Base-by-base conservation (phyloP, 2,113 vertebrate species). In the Acanthochromis polyacanthus region DNA sequence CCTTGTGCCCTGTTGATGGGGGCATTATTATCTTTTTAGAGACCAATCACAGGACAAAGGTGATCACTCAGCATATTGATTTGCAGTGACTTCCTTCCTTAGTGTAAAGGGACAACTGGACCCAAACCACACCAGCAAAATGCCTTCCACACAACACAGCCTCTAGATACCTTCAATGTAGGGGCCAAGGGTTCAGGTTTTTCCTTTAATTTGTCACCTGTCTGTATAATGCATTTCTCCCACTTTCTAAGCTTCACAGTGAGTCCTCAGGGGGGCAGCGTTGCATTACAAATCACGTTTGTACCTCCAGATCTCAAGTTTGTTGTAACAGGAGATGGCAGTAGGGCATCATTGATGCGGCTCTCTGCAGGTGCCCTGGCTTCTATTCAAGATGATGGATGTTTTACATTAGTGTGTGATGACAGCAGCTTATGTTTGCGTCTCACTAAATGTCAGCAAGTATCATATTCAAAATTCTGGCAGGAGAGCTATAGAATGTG, bases 361-460 rank as follows among this genome's bases (percentile, higher is more conserved):
- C 75, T 75, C 84, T 81, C 83, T 10, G 69, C 83, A 86, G 89
- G 82, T 82, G 63, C 55, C 86, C 58, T 75, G 78, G 81, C 87
- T 4, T 57, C 58, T 50, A n/a, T 83, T 87, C 85, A 81, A 66
- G 58, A 82, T 88, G 91, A 92, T 90, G 69, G 89, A 90, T 92
- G 89, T 84, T 89, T 88, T 68, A 88, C 86, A 85, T 84, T 78
- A 81, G 79, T 71, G 72, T 89, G 86, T 80, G 85, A 81, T 93
- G 92, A 93, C 92, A 93, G 81, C 76, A 81, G 77, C 81, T 86
- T 90, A 87, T 92, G 91, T 91, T 89, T 89, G 86, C 80, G 82
- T 88, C 73, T 83, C 71, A 84, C 80, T 85, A 83, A 92, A 91
- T 89, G 85, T 92, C 90, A 91, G 76, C 76, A 69, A 87, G 88